Base-by-base conservation (phyloP, 2,888 invertebrate genomes). In the Periphyllus acericola region DNA sequence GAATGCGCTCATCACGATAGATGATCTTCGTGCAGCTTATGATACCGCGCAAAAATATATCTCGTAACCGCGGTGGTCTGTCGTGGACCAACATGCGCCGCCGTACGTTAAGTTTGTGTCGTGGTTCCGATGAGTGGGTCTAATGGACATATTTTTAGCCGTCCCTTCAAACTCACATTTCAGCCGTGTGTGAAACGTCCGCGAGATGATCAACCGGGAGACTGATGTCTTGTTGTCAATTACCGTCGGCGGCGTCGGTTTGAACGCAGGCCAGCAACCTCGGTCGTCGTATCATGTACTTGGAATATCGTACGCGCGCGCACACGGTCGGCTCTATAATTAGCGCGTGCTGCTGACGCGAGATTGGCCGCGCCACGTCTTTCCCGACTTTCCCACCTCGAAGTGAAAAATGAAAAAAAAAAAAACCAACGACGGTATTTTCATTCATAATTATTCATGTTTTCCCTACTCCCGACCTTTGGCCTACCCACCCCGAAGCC, bases 371-470 rank as follows among this genome's bases (percentile, higher is more conserved):
- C 46, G 46, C 46, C 25, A 6, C 29, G 68, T 25, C 36, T n/a
- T 36, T 72, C 36, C 21, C 1, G n/a, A 55, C 36, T 80, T 86
- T 80, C 80, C 72, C 11, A 11, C 46, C 3, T 46, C 46, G 14
- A 14, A 5, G 36, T 3, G 36, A 6, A n/a, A n/a, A n/a, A n/a
- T n/a, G n/a, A n/a, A 5, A 9, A 1, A 46, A 46, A 46, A 46
- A 46, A 46, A 46, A 46, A 46, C 2, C 29, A 9, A 60, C 29
- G 79, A 86, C 71, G 40, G 55, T 74, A 60, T 80, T 86, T 79
- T 36, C 78, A 78, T 79, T 86, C 68, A 78, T 85, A n/a, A n/a
- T n/a, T 71, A 85, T 85, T 79, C 80, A 72, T 86, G 36, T 52
- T 78, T 34, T 32, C 17, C 25, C 1, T n/a, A n/a, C n/a, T 3